These are phyloP conservation scores for Hypsibius dujardini DNA, from an alignment of 1,140 invertebrate genomes.

Conservation along the genomic window DNA sequence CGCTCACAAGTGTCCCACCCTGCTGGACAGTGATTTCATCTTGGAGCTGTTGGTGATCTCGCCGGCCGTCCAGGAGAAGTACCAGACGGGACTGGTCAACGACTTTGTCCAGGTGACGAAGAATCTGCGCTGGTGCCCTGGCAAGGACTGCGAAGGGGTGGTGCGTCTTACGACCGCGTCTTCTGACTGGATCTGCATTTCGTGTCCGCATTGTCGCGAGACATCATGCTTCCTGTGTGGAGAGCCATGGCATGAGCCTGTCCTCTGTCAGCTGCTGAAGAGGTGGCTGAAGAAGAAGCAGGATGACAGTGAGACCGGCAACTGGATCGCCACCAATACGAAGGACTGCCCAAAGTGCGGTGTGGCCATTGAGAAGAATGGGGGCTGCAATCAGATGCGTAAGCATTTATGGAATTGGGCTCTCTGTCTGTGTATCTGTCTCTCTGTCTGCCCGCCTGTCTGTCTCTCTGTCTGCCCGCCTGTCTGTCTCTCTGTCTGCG, in stretches of 20 bases:
- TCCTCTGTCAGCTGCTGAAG: constrained; percentile 13
- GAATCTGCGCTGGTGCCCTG: background rate
- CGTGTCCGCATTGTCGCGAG: background rate
- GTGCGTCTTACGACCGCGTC: background rate
- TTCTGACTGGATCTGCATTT: background rate
- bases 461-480: no score
- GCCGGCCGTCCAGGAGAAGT: background rate
- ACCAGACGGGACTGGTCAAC: background rate
- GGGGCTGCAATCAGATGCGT: constrained; percentile 20
- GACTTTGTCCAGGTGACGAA: background rate
- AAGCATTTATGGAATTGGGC: background rate
- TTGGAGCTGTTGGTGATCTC: background rate
- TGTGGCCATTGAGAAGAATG: constrained; percentile 18
- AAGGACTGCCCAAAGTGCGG: constrained; percentile 18
- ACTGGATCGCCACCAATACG: constrained; percentile 18
- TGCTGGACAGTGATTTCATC: background rate
- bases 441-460: no score
- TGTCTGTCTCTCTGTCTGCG: no score
- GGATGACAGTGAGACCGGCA: constrained; percentile 18
- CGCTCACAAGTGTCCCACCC: background rate
- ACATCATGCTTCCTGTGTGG: constrained; percentile 17
- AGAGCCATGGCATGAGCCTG: constrained; percentile 18
- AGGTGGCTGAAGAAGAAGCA: constrained; percentile 19
- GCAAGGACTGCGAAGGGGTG: background rate
- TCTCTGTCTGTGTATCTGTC: no score